Evolutionary conservation across 2,113 vertebrate genomes (phyloP).

Genomic region (Tragelaphus imberbis): DNA sequence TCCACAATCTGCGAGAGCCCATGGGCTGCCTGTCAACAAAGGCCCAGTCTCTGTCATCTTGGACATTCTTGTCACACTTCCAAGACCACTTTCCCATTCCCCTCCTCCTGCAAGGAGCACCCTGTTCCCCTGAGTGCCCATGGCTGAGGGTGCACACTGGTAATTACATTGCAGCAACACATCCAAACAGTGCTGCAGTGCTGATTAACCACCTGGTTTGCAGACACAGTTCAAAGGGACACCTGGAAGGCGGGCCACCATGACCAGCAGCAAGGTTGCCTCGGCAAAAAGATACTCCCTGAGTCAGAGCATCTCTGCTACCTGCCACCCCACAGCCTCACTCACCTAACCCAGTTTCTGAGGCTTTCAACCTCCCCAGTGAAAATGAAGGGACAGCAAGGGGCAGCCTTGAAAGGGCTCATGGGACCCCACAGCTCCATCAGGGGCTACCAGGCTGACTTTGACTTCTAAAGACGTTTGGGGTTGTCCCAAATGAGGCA

Average conservation of each 20-base stretch:
- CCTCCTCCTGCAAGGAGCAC: rapidly evolving
- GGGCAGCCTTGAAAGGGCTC: not conserved
- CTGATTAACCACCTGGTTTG: not conserved
- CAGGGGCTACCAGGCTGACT: not conserved
- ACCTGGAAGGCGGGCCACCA: not conserved
- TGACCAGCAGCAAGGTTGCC: rapidly evolving
- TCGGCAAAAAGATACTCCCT: rapidly evolving
- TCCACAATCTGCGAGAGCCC: not conserved
- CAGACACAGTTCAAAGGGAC: not conserved
- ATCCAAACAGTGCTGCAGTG: not conserved
- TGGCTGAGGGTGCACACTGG: not conserved
- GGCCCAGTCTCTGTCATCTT: not conserved
- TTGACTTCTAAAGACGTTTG: rapidly evolving
- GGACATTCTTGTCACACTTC: not conserved
- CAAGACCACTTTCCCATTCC: rapidly evolving
- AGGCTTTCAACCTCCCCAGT: no score
- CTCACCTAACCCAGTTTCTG: not conserved
- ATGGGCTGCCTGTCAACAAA: not conserved
- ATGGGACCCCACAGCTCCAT: not conserved
- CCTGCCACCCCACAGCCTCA: not conserved
- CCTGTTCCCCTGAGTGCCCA: not conserved
- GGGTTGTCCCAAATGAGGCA: not conserved
- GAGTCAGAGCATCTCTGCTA: not conserved
- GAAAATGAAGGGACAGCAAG: not conserved
- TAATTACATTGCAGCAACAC: not conserved